phyloP scores from a whole-genome alignment of 2,888 invertebrate species.

The Buathra laborator region DNA sequence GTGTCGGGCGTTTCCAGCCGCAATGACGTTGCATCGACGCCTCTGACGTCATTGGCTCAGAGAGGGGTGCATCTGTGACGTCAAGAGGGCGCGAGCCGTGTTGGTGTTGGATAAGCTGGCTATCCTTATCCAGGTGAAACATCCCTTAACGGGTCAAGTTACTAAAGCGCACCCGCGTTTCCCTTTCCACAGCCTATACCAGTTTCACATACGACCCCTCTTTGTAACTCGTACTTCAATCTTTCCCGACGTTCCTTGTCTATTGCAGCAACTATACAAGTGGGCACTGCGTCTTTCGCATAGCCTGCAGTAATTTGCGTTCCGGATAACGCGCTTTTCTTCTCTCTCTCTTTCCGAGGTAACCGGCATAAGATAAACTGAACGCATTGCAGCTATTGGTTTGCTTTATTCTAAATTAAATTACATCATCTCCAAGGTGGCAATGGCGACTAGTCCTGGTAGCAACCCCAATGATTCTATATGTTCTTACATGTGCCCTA shows the following conservation, averaged over 20 bases:
- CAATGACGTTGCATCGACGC: slow-evolving; percentile 39
- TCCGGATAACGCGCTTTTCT: not conserved
- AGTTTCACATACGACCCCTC: not conserved
- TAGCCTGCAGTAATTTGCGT: slow-evolving; percentile 30
- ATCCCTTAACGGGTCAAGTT: slow-evolving; percentile 51
- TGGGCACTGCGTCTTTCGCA: slow-evolving; percentile 30
- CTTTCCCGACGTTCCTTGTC: not conserved
- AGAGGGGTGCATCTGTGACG: slow-evolving; percentile 60
- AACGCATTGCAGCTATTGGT: no score
- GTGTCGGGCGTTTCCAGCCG: slow-evolving; percentile 23
- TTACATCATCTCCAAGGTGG: no score
- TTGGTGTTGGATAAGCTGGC: slow-evolving; percentile 19
- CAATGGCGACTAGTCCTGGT: no score
- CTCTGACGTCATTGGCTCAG: slow-evolving; percentile 54
- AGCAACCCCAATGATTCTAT: no score
- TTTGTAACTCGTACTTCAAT: not conserved
- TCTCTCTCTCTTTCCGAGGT: no score
- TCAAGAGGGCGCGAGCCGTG: slow-evolving; percentile 42
- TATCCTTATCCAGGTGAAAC: slow-evolving; percentile 41
- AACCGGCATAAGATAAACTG: no score
- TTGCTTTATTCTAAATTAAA: no score
- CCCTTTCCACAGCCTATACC: not conserved
- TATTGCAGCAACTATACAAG: not conserved
- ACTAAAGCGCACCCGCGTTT: slow-evolving; percentile 24
- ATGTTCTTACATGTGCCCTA: no score